Evolutionary conservation across 2,888 invertebrate species (phyloP), one percentile per base, ranked within the genome.

Genomic region (Epistrophella euchroma): DNA sequence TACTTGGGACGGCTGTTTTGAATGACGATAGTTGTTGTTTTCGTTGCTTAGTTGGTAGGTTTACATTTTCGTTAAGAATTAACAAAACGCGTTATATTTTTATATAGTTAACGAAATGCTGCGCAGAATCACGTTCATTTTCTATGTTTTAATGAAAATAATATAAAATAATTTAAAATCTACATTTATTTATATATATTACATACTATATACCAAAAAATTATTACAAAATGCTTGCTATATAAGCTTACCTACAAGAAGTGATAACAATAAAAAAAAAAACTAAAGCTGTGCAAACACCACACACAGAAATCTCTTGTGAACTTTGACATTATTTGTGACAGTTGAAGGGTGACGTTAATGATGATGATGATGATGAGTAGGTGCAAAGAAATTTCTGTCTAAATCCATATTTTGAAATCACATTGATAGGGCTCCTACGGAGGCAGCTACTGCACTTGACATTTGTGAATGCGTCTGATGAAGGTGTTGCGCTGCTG

Each of bases 361-460:
- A n/a, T n/a, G n/a, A n/a, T 50, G 43, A n/a, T 62, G 22, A 7
- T 37, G 37, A 13, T 64, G 62, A 64, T 75, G 64, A 43, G 66
- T 55, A 52, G 19, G 71, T 79, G 79, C 71, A 79, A 70, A 50
- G 60, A 40, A 55, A 32, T 55, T 68, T 72, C 32, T 55, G 22
- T 78, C 15, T 17, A 28, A 58, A 52, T 64, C 28, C 28, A 17
- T 15, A 6, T 19, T 45, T 60, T 10, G 22, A 70, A 47, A 66
- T 92, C 92, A 92, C 91, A 92, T 92, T 77, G 91, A 72, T 40
- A 92, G 88, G 55, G 91, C 87, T 60, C 90, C 90, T 66, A 90
- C 90, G 62, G 90, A 88, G 72, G 88, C 77, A 58, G 90, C 90
- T 6, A 89, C 81, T 58, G 89, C 89, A 35, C 91, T 90, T 19